Percentiles rank a stretch among this genome's conserved stretches.
Conservation (phyloP, 2,888 invertebrate genomes). For the Dryobota labecula region DNA sequence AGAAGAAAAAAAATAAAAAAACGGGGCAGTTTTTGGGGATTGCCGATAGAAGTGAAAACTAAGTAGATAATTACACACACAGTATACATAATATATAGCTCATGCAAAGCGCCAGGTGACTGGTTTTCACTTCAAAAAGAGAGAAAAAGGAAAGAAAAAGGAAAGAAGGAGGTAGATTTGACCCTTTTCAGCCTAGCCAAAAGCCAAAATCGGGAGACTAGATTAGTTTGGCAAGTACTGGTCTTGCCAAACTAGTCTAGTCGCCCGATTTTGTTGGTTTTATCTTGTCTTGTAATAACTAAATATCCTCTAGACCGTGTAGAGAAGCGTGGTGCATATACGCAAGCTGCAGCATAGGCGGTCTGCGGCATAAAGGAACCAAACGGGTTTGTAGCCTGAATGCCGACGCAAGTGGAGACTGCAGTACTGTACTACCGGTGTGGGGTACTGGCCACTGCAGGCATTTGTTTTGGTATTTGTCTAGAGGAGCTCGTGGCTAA, state of each 20-base stretch:
- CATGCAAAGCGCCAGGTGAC: too few species aligned
- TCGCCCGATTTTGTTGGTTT: not conserved
- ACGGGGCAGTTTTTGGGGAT: too few species aligned
- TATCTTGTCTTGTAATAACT: not conserved
- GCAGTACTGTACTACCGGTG: constrained; percentile 66
- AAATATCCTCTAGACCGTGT: constrained; percentile 24
- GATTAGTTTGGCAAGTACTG: too few species aligned
- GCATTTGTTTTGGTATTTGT: not conserved
- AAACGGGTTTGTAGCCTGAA: constrained; percentile 86
- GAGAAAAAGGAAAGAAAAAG: too few species aligned
- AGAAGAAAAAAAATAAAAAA: too few species aligned
- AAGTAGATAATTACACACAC: too few species aligned
- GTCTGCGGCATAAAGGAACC: constrained; percentile 87
- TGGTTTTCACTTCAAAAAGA: too few species aligned
- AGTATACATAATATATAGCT: too few species aligned
- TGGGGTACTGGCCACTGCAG: constrained; percentile 64
- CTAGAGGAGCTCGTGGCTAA: too few species aligned
- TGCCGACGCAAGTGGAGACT: constrained; percentile 82
- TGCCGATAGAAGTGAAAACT: too few species aligned
- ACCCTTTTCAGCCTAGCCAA: too few species aligned
- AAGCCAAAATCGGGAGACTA: too few species aligned
- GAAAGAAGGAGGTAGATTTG: not conserved
- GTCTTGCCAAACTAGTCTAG: not conserved
- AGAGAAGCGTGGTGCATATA: constrained; percentile 71
- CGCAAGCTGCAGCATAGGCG: constrained; percentile 89